Percentiles rank a stretch among this genome's conserved stretches.
phyloP scores from a whole-genome alignment of 2,113 vertebrate species.

The Melanerpes aurifrons region DNA sequence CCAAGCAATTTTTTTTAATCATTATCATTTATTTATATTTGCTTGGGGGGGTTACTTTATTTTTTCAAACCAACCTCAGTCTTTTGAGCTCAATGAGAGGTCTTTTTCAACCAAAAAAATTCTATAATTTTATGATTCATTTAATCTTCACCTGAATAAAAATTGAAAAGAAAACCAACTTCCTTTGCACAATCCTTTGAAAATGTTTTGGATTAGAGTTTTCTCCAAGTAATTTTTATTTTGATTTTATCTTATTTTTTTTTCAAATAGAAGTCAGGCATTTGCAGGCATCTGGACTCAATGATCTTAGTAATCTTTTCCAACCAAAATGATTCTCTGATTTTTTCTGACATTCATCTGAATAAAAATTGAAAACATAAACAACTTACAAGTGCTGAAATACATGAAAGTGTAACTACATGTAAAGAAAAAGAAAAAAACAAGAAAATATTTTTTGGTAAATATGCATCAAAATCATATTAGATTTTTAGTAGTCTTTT shows the following conservation, averaged over 20 bases:
- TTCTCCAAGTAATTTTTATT: neutral
- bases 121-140: neutral
- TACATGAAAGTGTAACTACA: neutral
- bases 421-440: neutral
- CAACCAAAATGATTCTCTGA: too few relatives aligned
- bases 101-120: too few relatives aligned
- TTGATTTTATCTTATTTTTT: neutral
- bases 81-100: too few relatives aligned
- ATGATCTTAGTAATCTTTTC: too few relatives aligned
- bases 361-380: neutral
- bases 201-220: constrained; percentile 5
- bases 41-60: neutral
- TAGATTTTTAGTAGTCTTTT: neutral
- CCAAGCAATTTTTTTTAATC: neutral
- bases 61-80: neutral
- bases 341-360: neutral
- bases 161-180: too few relatives aligned
- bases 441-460: neutral
- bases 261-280: neutral
- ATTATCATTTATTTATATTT: too few relatives aligned
- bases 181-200: neutral
- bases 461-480: neutral
- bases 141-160: neutral
- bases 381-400: neutral
- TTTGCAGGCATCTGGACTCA: neutral